Conservation (phyloP, 2,113 vertebrate species). For the Spea bombifrons region DNA sequence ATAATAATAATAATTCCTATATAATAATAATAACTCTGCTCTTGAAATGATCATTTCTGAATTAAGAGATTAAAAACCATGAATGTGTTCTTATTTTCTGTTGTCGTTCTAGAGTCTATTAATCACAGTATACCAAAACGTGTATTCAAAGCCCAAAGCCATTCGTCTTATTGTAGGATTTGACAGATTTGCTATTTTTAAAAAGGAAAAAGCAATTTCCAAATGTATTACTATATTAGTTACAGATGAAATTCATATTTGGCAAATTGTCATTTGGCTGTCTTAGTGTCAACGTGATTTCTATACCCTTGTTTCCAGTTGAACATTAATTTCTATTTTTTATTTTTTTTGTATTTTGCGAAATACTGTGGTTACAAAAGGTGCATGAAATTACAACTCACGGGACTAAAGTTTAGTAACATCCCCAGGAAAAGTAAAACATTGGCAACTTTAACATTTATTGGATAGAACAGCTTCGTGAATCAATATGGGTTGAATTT, state of each 20-base stretch:
- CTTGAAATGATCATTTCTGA: too few species aligned
- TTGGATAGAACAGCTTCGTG: slow-evolving; percentile 12
- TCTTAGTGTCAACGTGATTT: background rate
- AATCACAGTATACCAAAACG: slow-evolving; percentile 5
- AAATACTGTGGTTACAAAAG: slow-evolving; percentile 15
- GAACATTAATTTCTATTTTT: background rate
- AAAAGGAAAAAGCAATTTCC: background rate
- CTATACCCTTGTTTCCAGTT: background rate
- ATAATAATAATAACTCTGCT: too few species aligned
- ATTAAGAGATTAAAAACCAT: too few species aligned
- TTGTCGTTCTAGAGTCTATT: slow-evolving; percentile 9
- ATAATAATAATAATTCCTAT: too few species aligned
- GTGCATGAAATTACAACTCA: slow-evolving; percentile 22
- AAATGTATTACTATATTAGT: slow-evolving; percentile 14
- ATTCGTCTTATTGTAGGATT: slow-evolving; percentile 24
- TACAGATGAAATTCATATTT: background rate
- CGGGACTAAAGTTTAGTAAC: slow-evolving; percentile 9
- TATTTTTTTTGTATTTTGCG: background rate
- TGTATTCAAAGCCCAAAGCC: slow-evolving; percentile 1
- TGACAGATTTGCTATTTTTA: background rate
- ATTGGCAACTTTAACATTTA: slow-evolving; percentile 23
- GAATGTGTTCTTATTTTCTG: too few species aligned
- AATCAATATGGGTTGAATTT: slow-evolving; percentile 25
- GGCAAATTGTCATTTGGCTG: slow-evolving; percentile 9
- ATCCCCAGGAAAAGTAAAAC: slow-evolving; percentile 25